Base-by-base conservation (phyloP, 2,888 invertebrate genomes). In the Strigamia crassipes region DNA sequence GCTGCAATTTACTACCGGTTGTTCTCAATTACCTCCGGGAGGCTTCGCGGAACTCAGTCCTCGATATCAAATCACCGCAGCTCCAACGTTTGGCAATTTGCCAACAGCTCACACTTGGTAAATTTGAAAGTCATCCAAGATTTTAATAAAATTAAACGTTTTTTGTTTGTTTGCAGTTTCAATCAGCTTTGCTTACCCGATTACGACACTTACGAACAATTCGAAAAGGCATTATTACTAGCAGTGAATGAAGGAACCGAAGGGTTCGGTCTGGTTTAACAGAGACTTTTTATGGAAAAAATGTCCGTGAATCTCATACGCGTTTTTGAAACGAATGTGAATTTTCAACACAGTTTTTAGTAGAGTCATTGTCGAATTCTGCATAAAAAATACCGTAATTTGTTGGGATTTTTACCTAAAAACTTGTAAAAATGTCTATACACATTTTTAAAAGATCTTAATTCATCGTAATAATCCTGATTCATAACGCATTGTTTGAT, bases 241-340 rank as follows among this genome's bases (percentile, higher is more conserved):
- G 96, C 97, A 84, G 96, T 97, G 88, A 96, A 94, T 89, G 97
- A 97, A 90, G 97, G 97, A 73, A 95, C 94, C 46, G 97, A 97
- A 90, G 97, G 97, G 13, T 97, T 97, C 89, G 94, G 94, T 83
- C 91, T 93, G 91, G 85, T 86, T 4, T 87, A 83, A 84, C 4
- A 73, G 73, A 31, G 1, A 18, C 8, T 10, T 15, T 27, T 73
- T 66, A 27, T 73, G 23, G 73, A 27, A 12, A 23, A 15, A 15
- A 27, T 73, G 73, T 31, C 73, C 73, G 31, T 73, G 73, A 27
- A 73, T 73, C 73, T 73, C 73, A 8, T 73, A 31, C 10, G 27
- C 23, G 73, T 27, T 73, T 51, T 73, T 73, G 13, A 27, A 31
- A 73, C 61, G 12, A 73, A 73, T 15, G 31, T 73, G 27, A 73